These are phyloP conservation scores for Corvus moneduloides DNA, from an alignment of 2,113 vertebrate genomes.

Conservation along the genomic window DNA sequence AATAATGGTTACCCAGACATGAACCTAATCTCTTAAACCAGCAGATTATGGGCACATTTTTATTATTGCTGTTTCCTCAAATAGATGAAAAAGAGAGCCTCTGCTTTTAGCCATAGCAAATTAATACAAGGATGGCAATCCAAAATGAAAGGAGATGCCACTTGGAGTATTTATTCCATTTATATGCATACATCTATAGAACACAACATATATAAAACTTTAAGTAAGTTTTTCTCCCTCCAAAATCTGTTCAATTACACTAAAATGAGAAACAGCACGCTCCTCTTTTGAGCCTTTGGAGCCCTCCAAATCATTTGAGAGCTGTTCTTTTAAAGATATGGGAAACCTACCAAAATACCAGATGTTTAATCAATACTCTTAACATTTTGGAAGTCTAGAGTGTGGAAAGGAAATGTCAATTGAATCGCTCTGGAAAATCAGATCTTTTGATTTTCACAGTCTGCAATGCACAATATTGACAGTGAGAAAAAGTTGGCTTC, in stretches of 20 bases:
- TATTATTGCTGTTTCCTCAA: neutral
- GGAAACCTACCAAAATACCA: constrained; percentile 70
- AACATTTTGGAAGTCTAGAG: constrained; percentile 63
- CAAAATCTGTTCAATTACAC: constrained; percentile 26
- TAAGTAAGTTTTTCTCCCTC: neutral
- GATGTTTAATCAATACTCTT: constrained; percentile 71
- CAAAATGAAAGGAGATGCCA: neutral
- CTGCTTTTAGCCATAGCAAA: neutral
- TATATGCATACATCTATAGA: neutral
- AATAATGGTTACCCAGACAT: neutral
- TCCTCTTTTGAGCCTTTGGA: constrained; percentile 56
- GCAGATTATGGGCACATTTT: neutral
- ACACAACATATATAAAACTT: constrained; percentile 6
- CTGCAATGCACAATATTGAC: constrained; percentile 25
- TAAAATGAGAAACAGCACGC: constrained; percentile 38
- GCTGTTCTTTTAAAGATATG: constrained; percentile 67
- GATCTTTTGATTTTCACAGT: constrained; percentile 56
- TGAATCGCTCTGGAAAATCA: constrained; percentile 26
- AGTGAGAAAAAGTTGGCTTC: constrained; percentile 32
- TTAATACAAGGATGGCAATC: neutral
- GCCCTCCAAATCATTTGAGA: constrained; percentile 59
- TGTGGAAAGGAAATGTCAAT: constrained; percentile 54
- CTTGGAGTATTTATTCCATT: neutral
- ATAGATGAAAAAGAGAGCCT: neutral
- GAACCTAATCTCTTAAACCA: neutral